phyloP scores from a whole-genome alignment of 1,140 invertebrate genomes.

The Drusus annulatus region DNA sequence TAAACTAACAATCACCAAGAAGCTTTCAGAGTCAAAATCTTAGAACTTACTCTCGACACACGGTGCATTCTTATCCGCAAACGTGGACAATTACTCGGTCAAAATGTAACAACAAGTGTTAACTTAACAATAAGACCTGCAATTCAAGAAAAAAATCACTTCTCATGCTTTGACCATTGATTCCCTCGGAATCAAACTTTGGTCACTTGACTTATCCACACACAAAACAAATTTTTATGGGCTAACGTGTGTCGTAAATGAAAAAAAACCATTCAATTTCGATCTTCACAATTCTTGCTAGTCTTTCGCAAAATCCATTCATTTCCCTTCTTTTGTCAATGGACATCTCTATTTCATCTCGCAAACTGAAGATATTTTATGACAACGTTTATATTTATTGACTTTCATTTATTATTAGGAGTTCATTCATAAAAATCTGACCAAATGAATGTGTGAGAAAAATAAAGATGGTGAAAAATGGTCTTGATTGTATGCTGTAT shows the following conservation, averaged over 20 bases:
- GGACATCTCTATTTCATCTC: slow-evolving; percentile 35
- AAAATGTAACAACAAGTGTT: slow-evolving; percentile 7
- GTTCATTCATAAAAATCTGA: slow-evolving; percentile 51
- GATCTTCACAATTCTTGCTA: background rate
- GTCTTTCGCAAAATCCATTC: slow-evolving; percentile 19
- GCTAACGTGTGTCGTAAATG: slow-evolving; percentile 36
- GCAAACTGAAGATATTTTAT: slow-evolving; percentile 27
- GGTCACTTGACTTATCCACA: slow-evolving; percentile 50
- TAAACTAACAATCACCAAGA: no score
- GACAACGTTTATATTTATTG: slow-evolving; percentile 47
- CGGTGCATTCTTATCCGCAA: no score
- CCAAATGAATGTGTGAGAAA: slow-evolving; percentile 33
- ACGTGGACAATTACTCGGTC: background rate
- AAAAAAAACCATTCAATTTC: slow-evolving; percentile 6
- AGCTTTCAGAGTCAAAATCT: no score
- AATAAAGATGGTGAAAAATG: slow-evolving; percentile 8
- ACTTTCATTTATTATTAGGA: slow-evolving; percentile 47
- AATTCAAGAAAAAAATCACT: background rate
- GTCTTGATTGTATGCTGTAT: background rate
- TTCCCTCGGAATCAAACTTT: background rate
- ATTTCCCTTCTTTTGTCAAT: slow-evolving; percentile 1
- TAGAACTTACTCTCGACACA: no score
- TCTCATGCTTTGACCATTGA: background rate
- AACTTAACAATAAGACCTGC: background rate
- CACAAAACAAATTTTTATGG: slow-evolving; percentile 59